Percentiles rank a stretch among this genome's conserved stretches.
Conservation (phyloP, 2,888 invertebrate genomes). For the Lottia gigantea region DNA sequence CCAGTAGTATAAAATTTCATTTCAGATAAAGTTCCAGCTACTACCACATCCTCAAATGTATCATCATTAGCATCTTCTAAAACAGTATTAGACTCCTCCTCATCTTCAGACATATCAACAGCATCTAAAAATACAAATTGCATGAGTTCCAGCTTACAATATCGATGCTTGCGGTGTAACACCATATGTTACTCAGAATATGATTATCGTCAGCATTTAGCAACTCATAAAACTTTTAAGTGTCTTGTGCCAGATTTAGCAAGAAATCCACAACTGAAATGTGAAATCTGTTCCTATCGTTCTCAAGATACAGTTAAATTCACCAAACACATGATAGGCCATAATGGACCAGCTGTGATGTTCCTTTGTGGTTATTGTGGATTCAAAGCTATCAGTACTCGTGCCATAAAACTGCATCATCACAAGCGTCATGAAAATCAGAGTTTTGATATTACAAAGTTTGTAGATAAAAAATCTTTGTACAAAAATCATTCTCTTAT, state of each 20-base stretch:
- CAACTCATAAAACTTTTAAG: conserved; percentile 14
- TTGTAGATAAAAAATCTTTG: neutral
- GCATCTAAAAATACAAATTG: no score
- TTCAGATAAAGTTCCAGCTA: no score
- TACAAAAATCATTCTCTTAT: neutral
- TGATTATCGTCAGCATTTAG: conserved; percentile 16
- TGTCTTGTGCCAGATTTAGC: conserved; percentile 16
- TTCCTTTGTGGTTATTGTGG: neutral
- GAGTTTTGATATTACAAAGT: neutral
- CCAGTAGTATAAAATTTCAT: no score
- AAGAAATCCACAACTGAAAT: neutral
- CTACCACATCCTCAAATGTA: no score
- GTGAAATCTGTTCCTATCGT: conserved; percentile 15
- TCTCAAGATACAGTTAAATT: conserved; percentile 11
- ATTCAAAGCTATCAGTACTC: neutral
- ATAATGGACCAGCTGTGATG: neutral
- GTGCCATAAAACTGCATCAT: neutral
- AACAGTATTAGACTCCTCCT: no score
- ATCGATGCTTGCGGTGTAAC: no score
- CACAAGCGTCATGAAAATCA: neutral
- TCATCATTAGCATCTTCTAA: no score
- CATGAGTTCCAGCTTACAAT: no score
- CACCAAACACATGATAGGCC: conserved; percentile 5
- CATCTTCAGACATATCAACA: no score
- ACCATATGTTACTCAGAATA: neutral